A percentile compares a stretch with the other conserved stretches of the same genome.
Conservation (phyloP, 2,113 vertebrate species). For the Condylura cristata region DNA sequence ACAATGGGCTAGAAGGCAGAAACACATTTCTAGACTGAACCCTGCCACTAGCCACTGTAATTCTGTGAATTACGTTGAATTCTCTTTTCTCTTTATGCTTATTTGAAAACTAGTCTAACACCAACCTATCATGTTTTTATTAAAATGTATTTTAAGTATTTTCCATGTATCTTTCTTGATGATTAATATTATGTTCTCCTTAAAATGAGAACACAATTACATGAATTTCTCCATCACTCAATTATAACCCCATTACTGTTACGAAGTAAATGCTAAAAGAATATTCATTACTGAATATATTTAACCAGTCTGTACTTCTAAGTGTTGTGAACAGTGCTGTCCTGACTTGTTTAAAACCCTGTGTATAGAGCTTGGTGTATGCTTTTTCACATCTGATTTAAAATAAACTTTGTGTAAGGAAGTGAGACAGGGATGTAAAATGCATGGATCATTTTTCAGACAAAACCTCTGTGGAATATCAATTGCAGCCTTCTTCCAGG, state of each 20-base stretch:
- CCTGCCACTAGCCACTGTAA: not conserved
- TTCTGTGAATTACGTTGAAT: not conserved
- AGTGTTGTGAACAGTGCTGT: not conserved
- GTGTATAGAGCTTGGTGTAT: not conserved
- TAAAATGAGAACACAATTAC: not conserved
- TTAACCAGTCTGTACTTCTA: not conserved
- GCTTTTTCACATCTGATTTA: constrained; percentile 2
- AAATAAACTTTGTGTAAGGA: constrained; percentile 43
- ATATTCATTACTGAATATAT: not conserved
- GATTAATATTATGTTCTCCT: not conserved
- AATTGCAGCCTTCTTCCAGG: not conserved
- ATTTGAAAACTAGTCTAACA: not conserved
- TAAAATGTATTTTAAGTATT: not conserved
- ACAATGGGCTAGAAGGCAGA: not conserved
- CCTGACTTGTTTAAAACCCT: constrained; percentile 1
- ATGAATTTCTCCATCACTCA: not conserved
- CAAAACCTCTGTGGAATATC: not conserved
- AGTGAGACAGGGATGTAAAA: not conserved
- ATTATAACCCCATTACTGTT: not conserved
- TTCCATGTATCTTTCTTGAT: not conserved
- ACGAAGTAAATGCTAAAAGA: not conserved
- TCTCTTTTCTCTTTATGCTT: constrained; percentile 10
- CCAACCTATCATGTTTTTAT: not conserved
- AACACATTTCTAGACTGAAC: not conserved
- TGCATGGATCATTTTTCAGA: not conserved